These are phyloP conservation scores for Anthophora plumipes DNA, from an alignment of 2,888 invertebrate genomes.

Conservation along the genomic window DNA sequence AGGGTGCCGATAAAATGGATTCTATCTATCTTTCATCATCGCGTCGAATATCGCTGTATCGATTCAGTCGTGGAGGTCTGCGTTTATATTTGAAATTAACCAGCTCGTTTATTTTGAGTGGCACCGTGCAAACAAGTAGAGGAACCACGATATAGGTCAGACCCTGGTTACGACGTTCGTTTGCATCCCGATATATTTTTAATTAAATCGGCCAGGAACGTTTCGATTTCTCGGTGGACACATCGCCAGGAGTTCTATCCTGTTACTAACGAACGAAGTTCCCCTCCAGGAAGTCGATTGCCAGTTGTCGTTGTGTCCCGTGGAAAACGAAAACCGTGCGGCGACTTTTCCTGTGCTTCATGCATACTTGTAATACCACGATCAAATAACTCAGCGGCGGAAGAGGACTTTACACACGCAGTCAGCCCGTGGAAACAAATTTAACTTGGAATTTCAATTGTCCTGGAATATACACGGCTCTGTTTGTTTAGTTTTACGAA, in stretches of 20 bases:
- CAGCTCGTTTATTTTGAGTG: conserved; percentile 50
- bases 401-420: not conserved
- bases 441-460: conserved; percentile 8
- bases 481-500: not conserved
- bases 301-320: too few relatives aligned
- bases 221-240: conserved; percentile 10
- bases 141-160: conserved; percentile 50
- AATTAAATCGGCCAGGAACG: conserved; percentile 25
- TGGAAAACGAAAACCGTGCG: not conserved
- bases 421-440: not conserved
- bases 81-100: conserved; percentile 49
- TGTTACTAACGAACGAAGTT: not conserved
- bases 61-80: conserved; percentile 10
- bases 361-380: not conserved
- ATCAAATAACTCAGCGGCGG: not conserved
- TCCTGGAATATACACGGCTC: not conserved
- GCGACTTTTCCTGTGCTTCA: not conserved
- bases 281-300: not conserved
- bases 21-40: conserved; percentile 25
- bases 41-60: not conserved
- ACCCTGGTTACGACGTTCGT: conserved; percentile 5
- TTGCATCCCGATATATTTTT: conserved; percentile 30
- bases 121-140: conserved; percentile 27
- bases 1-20: conserved; percentile 22
- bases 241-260: not conserved